phyloP scores from a whole-genome alignment of 2,797 vertebrate species.

The Anguilla obscura region DNA sequence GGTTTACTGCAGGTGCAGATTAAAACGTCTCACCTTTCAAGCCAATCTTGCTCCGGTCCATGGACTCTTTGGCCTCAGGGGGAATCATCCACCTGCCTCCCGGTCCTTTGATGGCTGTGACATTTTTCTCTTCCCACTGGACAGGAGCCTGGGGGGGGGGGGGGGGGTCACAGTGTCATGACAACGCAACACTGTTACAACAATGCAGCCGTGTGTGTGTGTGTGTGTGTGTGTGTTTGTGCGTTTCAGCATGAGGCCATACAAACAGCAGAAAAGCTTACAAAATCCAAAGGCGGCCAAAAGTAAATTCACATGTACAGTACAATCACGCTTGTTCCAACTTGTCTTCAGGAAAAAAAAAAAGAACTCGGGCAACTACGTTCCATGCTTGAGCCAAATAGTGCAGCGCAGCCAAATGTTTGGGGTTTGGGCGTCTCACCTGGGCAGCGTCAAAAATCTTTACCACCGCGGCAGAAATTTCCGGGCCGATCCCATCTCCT shows the following conservation, averaged over 20 bases:
- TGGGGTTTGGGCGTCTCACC: slow-evolving; percentile 63
- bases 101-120: slow-evolving; percentile 89
- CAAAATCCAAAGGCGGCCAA: too few species aligned
- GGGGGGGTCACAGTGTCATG: neutral
- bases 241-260: too few species aligned
- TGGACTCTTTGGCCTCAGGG: slow-evolving; percentile 92
- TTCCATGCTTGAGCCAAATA: neutral
- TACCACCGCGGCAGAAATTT: slow-evolving; percentile 90
- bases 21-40: slow-evolving; percentile 81
- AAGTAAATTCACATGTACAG: neutral
- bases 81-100: slow-evolving; percentile 97
- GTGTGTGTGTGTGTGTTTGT: neutral
- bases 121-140: slow-evolving; percentile 92
- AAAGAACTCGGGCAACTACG: neutral
- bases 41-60: slow-evolving; percentile 96
- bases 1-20: too few species aligned
- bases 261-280: too few species aligned
- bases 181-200: neutral
- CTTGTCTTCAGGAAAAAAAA: neutral
- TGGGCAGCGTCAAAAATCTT: slow-evolving; percentile 94
- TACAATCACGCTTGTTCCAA: neutral
- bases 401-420: neutral
- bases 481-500: slow-evolving; percentile 95
- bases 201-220: neutral
- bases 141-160: slow-evolving; percentile 77